These are phyloP conservation scores for Euwallacea fornicatus DNA, from an alignment of 1,140 invertebrate genomes.

Conservation along the genomic window DNA sequence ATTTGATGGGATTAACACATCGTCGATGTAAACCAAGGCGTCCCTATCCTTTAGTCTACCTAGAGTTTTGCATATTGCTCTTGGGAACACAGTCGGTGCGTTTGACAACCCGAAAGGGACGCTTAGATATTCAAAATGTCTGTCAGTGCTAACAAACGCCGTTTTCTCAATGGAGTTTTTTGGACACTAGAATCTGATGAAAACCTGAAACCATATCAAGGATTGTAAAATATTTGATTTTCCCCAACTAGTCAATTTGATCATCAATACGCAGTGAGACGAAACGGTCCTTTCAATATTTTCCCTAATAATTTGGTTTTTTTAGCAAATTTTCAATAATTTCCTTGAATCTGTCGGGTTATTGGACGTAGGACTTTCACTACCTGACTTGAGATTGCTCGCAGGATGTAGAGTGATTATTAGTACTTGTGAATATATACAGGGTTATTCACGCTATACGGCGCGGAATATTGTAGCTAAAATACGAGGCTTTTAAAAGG, in stretches of 20 bases:
- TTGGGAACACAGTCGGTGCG: slow-evolving; percentile 53
- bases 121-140: slow-evolving; percentile 54
- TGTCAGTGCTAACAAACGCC: slow-evolving; percentile 45
- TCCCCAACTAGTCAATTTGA: slow-evolving; percentile 46
- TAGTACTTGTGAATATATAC: no score
- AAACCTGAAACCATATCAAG: slow-evolving; percentile 43
- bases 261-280: slow-evolving; percentile 56
- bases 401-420: no score
- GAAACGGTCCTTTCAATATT: slow-evolving; percentile 49
- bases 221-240: slow-evolving; percentile 42
- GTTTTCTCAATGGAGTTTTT: slow-evolving; percentile 47
- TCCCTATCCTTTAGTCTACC: slow-evolving; percentile 34
- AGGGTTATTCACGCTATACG: no score
- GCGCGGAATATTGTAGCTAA: no score
- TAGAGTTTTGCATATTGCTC: slow-evolving; percentile 51
- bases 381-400: no score
- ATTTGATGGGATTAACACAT: slow-evolving; percentile 42
- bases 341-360: no score
- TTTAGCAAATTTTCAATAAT: slow-evolving; percentile 41
- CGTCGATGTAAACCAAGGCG: slow-evolving; percentile 42
- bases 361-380: no score
- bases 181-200: slow-evolving; percentile 46
- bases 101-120: slow-evolving; percentile 56
- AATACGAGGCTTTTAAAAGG: no score
- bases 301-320: slow-evolving; percentile 49